Evolutionary conservation across 2,113 vertebrate species (phyloP), one percentile per base, ranked within the genome.

Genomic region (Semnopithecus entellus): DNA sequence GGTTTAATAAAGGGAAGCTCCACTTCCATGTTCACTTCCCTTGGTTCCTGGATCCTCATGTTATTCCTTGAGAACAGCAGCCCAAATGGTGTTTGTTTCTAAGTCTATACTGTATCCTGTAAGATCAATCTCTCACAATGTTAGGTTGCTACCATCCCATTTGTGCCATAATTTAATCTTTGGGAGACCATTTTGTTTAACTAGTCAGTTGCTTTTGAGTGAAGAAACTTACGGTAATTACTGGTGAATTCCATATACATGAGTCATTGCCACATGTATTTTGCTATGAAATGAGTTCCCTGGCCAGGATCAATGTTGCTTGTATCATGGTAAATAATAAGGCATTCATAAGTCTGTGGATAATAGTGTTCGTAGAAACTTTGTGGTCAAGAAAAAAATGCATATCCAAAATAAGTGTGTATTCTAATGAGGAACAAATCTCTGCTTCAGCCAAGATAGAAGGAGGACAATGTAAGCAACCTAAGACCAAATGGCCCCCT

Each of bases 51-150:
- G 59, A 52, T 72, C 78, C 52, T 16, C 50, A 45, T 88, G 32
- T 13, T 83, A 72, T 43, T 18, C 78, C 78, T 79, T 52, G 59
- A 50, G 57, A 72, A 59, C 88, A 70, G 82, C 16, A 79, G 22
- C 23, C 32, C 23, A 83, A 45, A 45, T 88, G 40, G 17, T 88
- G 52, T 88, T 88, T 88, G 35, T 88, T 95, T 96, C 76, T 88
- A 72, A 88, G 30, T 55, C 38, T 52, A 32, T 38, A 25, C 38
- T 64, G 20, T 11, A 64, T 55, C 1, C 27, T 72, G 2, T 70
- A 88, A 92, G 59, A 50, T 79, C 14, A 22, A 30, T 89, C 30
- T 43, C 30, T 23, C 70, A 38, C 57, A 82, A 40, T 50, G 11
- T 68, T 16, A 68, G 7, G 2, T 52, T 81, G 2, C 30, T 66